These are phyloP conservation scores for Acanthosoma haemorrhoidale DNA, from an alignment of 2,888 invertebrate genomes.

Conservation along the genomic window DNA sequence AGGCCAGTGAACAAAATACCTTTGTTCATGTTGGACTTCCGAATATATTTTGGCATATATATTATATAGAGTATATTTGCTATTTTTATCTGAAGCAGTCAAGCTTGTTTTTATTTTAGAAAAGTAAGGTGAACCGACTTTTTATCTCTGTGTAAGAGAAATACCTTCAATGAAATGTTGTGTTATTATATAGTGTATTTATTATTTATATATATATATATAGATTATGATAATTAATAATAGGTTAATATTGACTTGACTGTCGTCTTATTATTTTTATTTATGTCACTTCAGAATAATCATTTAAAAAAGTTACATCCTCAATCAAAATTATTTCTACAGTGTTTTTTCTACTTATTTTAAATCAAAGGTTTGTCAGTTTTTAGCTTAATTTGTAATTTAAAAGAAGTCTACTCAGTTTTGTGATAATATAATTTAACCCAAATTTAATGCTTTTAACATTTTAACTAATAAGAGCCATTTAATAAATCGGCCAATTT, in stretches of 20 bases:
- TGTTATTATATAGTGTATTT: constrained; percentile 23
- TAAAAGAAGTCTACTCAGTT: neutral
- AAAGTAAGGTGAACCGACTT: constrained; percentile 8
- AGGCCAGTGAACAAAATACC: constrained; percentile 19
- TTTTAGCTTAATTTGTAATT: neutral
- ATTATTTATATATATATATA: constrained; percentile 17
- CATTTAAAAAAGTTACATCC: neutral
- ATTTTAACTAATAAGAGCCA: neutral
- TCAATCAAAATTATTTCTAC: neutral
- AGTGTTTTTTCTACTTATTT: neutral
- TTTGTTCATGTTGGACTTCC: constrained; percentile 33
- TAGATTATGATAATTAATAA: constrained; percentile 19
- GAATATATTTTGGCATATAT: constrained; percentile 26
- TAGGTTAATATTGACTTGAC: neutral
- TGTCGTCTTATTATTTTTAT: constrained; percentile 2
- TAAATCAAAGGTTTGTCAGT: neutral
- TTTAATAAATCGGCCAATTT: neutral
- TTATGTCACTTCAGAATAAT: constrained; percentile 10
- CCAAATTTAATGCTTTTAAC: neutral
- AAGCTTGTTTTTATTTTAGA: constrained; percentile 18
- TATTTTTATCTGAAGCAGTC: constrained; percentile 24
- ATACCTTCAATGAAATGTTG: constrained; percentile 18
- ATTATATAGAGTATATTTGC: constrained; percentile 17
- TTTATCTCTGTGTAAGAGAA: constrained; percentile 9
- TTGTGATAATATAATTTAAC: neutral